Conservation (phyloP, 2,113 vertebrate genomes). For the Bos javanicus region DNA sequence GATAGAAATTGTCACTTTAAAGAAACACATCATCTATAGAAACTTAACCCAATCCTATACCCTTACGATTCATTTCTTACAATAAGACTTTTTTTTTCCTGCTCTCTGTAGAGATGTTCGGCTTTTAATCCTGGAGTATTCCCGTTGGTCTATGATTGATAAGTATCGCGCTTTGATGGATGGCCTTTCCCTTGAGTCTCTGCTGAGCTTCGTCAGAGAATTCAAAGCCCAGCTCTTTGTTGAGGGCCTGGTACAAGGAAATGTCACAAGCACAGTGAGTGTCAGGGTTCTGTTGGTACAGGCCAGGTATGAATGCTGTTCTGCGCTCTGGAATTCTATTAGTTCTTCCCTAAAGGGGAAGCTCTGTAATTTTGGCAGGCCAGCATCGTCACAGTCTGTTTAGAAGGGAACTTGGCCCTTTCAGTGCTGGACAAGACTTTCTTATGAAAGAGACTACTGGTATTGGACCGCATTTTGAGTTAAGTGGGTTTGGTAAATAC, state of each 20-base stretch:
- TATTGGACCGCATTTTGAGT: neutral
- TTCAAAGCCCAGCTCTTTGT: conserved; percentile 92
- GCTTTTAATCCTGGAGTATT: conserved; percentile 91
- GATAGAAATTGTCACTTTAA: conserved; percentile 14
- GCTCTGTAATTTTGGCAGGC: neutral
- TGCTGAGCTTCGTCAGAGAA: conserved; percentile 85
- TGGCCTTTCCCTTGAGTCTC: conserved; percentile 86
- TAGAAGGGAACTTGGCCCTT: neutral
- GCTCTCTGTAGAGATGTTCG: conserved; percentile 87
- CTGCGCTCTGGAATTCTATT: neutral
- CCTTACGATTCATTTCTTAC: conserved; percentile 14
- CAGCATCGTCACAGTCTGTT: neutral
- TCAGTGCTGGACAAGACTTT: neutral
- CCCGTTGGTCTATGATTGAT: conserved; percentile 95
- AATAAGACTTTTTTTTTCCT: neutral
- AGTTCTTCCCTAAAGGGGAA: neutral
- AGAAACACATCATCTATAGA: neutral
- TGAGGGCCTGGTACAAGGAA: conserved; percentile 95
- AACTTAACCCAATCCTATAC: neutral
- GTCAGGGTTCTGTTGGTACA: neutral
- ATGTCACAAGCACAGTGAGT: conserved; percentile 92
- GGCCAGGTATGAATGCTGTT: neutral
- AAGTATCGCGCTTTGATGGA: conserved; percentile 90
- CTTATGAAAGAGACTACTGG: neutral
- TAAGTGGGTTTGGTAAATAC: neutral